These are phyloP conservation scores for Gallirallus australis DNA, from an alignment of 2,797 vertebrate species.

Conservation along the genomic window DNA sequence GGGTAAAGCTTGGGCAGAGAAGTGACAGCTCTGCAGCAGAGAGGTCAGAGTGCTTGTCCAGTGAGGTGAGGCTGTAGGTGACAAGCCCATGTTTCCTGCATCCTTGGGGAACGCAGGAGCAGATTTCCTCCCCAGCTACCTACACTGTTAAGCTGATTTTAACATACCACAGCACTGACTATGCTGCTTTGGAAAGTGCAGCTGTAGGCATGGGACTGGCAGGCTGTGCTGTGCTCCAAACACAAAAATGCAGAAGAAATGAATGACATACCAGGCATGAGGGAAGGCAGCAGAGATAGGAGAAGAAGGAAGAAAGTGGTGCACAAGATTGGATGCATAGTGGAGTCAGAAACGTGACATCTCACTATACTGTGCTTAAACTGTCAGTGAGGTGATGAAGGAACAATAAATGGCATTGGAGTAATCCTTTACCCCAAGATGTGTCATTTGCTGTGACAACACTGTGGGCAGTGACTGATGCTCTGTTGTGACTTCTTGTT, in stretches of 20 bases:
- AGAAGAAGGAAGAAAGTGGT: neutral
- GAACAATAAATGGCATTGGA: neutral
- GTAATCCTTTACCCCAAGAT: neutral
- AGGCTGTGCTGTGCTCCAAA: neutral
- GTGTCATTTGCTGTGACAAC: neutral
- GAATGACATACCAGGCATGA: neutral
- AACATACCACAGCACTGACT: neutral
- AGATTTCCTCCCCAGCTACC: neutral
- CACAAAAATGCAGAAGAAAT: neutral
- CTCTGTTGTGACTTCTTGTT: neutral
- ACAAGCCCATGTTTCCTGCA: neutral
- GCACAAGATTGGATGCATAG: neutral
- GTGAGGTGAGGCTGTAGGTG: rapidly evolving
- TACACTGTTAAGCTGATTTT: neutral
- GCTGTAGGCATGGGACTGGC: neutral
- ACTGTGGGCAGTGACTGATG: neutral
- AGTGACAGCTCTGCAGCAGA: neutral
- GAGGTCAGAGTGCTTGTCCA: neutral
- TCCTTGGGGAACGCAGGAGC: rapidly evolving
- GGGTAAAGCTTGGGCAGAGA: neutral
- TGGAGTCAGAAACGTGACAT: neutral
- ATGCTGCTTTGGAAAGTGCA: neutral
- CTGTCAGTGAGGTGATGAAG: neutral
- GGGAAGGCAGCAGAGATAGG: neutral
- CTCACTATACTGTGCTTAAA: neutral